Evolutionary conservation across 1,140 invertebrate genomes (phyloP).

Genomic region (Orchestia grillus): DNA sequence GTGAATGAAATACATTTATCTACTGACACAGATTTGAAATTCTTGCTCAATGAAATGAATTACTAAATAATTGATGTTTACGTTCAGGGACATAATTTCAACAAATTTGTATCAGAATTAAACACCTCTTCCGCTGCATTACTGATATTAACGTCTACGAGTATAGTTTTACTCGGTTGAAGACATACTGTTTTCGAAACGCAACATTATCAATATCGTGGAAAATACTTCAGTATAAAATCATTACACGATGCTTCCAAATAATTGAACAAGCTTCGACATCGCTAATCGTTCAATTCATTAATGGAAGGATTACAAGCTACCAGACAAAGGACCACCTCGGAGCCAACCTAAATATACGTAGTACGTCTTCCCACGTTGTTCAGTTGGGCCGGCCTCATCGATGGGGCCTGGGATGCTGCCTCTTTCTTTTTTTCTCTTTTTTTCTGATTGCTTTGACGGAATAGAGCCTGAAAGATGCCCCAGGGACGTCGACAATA

Average conservation of each 20-base stretch:
- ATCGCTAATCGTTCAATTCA: background rate
- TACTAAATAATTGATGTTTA: background rate
- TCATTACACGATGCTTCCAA: background rate
- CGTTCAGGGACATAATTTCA: background rate
- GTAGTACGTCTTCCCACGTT: slow-evolving; percentile 32
- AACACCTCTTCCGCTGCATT: background rate
- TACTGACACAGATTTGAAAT: background rate
- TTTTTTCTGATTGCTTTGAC: slow-evolving; percentile 40
- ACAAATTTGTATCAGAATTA: background rate
- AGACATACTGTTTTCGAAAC: background rate
- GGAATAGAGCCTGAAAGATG: slow-evolving; percentile 30
- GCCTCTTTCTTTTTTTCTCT: background rate
- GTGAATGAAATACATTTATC: background rate
- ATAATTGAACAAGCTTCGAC: background rate
- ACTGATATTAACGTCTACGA: background rate
- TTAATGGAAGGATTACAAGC: background rate
- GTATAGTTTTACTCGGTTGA: background rate
- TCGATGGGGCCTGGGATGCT: slow-evolving; percentile 4
- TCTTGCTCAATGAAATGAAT: background rate
- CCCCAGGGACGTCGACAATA: slow-evolving; percentile 46
- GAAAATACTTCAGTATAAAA: background rate
- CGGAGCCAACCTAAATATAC: background rate
- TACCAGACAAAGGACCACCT: background rate
- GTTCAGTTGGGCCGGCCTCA: slow-evolving; percentile 15
- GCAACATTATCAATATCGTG: background rate